A percentile compares a stretch with the other conserved stretches of the same genome.
Evolutionary conservation across 1,140 invertebrate species (phyloP).

Genomic region (Microplitis demolitor): DNA sequence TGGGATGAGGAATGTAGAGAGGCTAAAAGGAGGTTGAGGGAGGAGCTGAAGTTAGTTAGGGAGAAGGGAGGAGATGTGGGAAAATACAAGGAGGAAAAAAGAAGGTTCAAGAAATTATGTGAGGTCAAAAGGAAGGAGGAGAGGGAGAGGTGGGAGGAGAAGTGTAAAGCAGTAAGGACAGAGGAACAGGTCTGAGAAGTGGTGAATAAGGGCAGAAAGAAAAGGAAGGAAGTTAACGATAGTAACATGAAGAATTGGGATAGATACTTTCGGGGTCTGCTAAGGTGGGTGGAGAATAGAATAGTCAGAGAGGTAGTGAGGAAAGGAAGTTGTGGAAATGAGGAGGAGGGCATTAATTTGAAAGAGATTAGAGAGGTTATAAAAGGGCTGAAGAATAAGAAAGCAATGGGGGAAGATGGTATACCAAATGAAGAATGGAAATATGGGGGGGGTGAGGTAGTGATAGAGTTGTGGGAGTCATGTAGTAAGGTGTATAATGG

Average conservation of each 20-base stretch:
- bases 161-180: background rate
- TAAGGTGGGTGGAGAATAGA: background rate
- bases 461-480: background rate
- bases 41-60: background rate
- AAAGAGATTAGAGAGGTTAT: constrained; percentile 5
- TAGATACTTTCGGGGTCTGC: background rate
- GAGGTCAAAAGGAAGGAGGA: background rate
- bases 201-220: constrained; percentile 5
- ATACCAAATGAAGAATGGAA: constrained; percentile 15
- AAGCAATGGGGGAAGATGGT: constrained; percentile 6
- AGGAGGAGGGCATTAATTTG: background rate
- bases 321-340: background rate
- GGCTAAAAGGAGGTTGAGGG: background rate
- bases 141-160: background rate
- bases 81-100: background rate
- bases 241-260: background rate
- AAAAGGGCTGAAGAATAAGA: background rate
- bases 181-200: constrained; percentile 1
- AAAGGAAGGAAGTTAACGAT: background rate
- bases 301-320: background rate
- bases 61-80: background rate
- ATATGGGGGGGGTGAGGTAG: constrained; percentile 9
- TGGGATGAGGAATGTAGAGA: constrained; percentile 10
- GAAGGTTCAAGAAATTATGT: background rate
- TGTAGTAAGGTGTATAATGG: background rate